Base-by-base conservation (phyloP, 2,888 invertebrate genomes). In the Megalurothrips usitatus region DNA sequence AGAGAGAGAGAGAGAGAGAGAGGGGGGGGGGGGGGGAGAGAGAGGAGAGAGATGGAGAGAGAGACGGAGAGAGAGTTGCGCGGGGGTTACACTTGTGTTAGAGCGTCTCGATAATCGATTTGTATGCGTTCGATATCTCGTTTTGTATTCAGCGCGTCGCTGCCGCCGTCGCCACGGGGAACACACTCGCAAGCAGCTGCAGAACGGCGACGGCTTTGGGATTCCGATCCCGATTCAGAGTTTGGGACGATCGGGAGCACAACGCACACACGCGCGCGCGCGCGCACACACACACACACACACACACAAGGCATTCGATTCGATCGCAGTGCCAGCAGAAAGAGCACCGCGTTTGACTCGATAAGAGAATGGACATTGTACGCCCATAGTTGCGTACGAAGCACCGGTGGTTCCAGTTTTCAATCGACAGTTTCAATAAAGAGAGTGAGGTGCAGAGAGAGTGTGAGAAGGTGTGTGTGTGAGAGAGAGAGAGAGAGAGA, bases 41-140 rank as follows among this genome's bases (percentile, higher is more conserved):
- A 52, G 52, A 52, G 19, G 49, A n/a, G 17, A n/a, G 58, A 58
- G 58, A 58, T 11, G 14, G 58, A n/a, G 52, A 19, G 19, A 19
- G 58, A 58, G 58, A 17, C 14, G 14, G 19, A 58, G 58, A 43
- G 68, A 23, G 68, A n/a, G 23, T 75, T 75, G 26, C 68, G 68
- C 68, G 68, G 68, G 68, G 23, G 68, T 75, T 75, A 75, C 68
- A 75, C 26, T 75, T 26, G 58, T 58, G 58, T 58, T 58, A 19
- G 19, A 17, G 19, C 58, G 58, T 17, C 68, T 6, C 68, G 68
- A 75, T 75, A 75, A 75, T 75, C 68, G 68, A 75, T 75, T 75
- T 75, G 68, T 75, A 75, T 75, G 68, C 68, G 68, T 75, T 75
- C 68, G 68, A 75, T 75, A 75, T 75, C 68, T 75, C 68, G 68